Percentiles rank a stretch among this genome's conserved stretches.
Conservation (phyloP, 2,888 invertebrate species). For the Stenoptilia bipunctidactyla region DNA sequence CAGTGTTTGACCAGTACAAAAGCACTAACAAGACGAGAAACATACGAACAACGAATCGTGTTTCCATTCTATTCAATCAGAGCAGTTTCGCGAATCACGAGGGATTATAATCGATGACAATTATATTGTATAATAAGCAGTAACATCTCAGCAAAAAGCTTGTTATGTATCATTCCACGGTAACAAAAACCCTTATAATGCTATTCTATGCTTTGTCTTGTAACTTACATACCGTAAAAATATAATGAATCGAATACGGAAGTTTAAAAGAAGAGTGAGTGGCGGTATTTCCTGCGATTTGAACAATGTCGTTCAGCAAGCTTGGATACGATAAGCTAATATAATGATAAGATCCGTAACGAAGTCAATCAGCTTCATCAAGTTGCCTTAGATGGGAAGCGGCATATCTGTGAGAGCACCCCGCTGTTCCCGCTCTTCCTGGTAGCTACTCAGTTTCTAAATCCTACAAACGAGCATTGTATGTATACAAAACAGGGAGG, state of each 20-base stretch:
- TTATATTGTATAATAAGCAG: too few species aligned
- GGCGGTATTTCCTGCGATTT: too few species aligned
- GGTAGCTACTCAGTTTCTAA: conserved; percentile 42
- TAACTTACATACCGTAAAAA: too few species aligned
- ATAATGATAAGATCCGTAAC: conserved; percentile 35
- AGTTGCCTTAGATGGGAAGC: conserved; percentile 40
- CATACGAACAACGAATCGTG: conserved; percentile 30
- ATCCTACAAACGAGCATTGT: conserved; percentile 63
- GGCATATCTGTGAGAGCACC: conserved; percentile 43
- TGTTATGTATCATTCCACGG: too few species aligned
- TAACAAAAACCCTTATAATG: too few species aligned
- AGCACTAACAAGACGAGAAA: conserved; percentile 42
- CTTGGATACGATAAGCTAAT: conserved; percentile 25
- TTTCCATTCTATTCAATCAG: conserved; percentile 19
- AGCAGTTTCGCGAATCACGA: neutral
- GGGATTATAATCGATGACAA: too few species aligned
- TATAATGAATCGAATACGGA: too few species aligned
- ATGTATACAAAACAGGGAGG: conserved; percentile 56
- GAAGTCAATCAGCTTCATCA: conserved; percentile 46
- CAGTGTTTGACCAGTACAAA: conserved; percentile 27
- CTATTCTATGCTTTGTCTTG: too few species aligned
- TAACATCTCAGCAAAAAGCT: too few species aligned
- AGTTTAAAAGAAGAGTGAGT: too few species aligned
- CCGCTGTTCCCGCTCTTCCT: conserved; percentile 47
- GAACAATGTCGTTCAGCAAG: too few species aligned